A percentile compares a stretch with the other conserved stretches of the same genome.
Conservation (phyloP, 2,888 invertebrate genomes). For the Platynereis dumerilii region DNA sequence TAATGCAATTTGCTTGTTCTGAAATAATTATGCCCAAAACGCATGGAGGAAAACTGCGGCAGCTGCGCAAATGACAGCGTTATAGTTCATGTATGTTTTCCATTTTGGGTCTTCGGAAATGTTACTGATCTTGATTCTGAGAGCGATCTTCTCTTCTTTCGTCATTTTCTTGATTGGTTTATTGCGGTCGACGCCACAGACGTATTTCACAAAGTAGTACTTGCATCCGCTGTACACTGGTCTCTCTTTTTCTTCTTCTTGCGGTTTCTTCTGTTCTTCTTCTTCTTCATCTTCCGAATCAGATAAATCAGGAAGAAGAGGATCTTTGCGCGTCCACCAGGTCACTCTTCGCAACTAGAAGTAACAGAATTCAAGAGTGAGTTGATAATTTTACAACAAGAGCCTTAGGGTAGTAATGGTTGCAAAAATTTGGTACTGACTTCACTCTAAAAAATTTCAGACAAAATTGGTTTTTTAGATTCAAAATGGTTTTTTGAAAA, state of each 20-base stretch:
- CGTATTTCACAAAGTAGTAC: slow-evolving; percentile 35
- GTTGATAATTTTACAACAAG: no score
- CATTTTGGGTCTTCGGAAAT: slow-evolving; percentile 42
- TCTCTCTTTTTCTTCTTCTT: no score
- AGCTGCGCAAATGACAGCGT: slow-evolving; percentile 42
- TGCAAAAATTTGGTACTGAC: no score
- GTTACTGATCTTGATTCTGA: slow-evolving; percentile 48
- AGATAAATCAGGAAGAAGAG: slow-evolving; percentile 31
- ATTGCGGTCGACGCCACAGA: slow-evolving; percentile 47
- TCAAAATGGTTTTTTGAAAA: no score
- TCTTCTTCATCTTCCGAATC: slow-evolving; percentile 34
- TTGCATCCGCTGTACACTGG: no score
- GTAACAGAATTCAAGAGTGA: no score
- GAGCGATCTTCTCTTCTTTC: slow-evolving; percentile 37
- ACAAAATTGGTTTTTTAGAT: no score
- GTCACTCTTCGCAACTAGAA: slow-evolving; percentile 51
- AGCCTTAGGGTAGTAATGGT: no score
- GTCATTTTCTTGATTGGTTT: slow-evolving; percentile 41
- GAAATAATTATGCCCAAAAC: slow-evolving; percentile 45
- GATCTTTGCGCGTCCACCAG: slow-evolving; percentile 53
- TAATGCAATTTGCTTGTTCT: no score
- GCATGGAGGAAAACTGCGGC: slow-evolving; percentile 50
- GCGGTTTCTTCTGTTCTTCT: slow-evolving; percentile 25
- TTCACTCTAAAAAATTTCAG: no score
- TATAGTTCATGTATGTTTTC: slow-evolving; percentile 39